Evolutionary conservation across 2,888 invertebrate species (phyloP), one percentile per base, ranked within the genome.

Genomic region (Conchocele bisecta): DNA sequence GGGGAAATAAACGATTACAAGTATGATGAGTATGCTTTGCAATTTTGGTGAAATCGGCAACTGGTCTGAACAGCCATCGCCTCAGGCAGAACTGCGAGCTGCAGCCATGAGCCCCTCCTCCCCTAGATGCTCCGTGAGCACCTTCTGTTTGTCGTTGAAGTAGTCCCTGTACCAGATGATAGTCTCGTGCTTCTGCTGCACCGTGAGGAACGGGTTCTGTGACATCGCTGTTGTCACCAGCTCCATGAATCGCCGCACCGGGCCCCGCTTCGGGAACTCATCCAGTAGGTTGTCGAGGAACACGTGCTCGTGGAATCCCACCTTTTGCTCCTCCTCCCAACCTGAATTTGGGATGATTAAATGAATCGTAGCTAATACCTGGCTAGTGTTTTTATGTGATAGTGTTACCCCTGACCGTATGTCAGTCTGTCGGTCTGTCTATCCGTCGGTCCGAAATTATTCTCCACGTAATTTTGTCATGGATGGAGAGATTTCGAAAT

Each of bases 221-320:
- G 98, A 97, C 0, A 99, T 93, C 5, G 98, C 99, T 0, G 95
- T 94, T 82, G 96, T 95, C 0, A 99, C 98, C 6, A 99, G 93
- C 88, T 99, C 98, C 99, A 99, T 99, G 90, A 98, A 99, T 91
- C 98, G 97, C 7, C 97, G 93, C 78, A 99, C 93, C 0, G 99
- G 98, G 0, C 98, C 99, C 82, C 93, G 94, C 48, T 92, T 93
- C 0, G 99, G 98, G 89, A 99, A 98, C 0, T 93, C 94, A 84
- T 95, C 95, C 17, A 99, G 92, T 88, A 96, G 94, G 17, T 94
- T 92, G 73, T 98, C 98, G 13, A 99, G 92, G 91, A 99, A 98
- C 28, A 99, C 94, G 89, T 99, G 99, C 81, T 99, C 97, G 0
- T 97, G 94, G 91, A 99, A 99, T 82, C 96, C 95, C 0, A 92